Base-by-base conservation (phyloP, 1,140 invertebrate species). In the Drosophila bifasciata region DNA sequence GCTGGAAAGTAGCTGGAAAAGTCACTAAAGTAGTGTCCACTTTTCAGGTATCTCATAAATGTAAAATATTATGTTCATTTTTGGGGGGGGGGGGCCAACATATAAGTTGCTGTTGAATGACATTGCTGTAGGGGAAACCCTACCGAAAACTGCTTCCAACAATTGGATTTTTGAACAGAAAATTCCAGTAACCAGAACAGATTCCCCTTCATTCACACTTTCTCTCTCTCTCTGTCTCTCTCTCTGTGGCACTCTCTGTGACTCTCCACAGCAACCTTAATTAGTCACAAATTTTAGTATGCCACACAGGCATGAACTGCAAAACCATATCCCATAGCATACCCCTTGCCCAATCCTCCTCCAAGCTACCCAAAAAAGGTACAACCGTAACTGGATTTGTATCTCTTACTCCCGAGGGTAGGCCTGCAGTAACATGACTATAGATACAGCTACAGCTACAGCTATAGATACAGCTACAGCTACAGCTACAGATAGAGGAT, bases 211-310 rank as follows among this genome's bases (percentile, higher is more conserved):
- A 57, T 57, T 5, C n/a, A 28, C 8, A 9, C 28, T 32, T 32
- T 41, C 13, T 53, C 23, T 15, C 3, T 21, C 6, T 9, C 1
- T 53, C 23, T 15, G 5, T 21, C 6, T 9, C 1, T 4, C 53
- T 25, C 19, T 21, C 19, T 21, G 19, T 21, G 19, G 39, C 51
- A 55, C 19, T 21, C n/a, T n/a, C n/a, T n/a, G n/a, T n/a, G n/a
- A 21, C 19, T 21, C 19, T 3, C 9, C 28, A 76, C 67, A 85
- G 68, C 72, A 85, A 64, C 72, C 66, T 60, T 78, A 86, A 86
- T 85, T 85, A 86, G 81, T 73, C 58, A 69, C 81, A 69, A 86
- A 66, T 48, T 69, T 13, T 76, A 80, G 78, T 80, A 56, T 62
- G 61, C 57, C 71, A 66, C 57, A 79, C 58, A 70, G 62, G 67